Conservation (phyloP, 2,888 invertebrate genomes). For the Theretra japonica region DNA sequence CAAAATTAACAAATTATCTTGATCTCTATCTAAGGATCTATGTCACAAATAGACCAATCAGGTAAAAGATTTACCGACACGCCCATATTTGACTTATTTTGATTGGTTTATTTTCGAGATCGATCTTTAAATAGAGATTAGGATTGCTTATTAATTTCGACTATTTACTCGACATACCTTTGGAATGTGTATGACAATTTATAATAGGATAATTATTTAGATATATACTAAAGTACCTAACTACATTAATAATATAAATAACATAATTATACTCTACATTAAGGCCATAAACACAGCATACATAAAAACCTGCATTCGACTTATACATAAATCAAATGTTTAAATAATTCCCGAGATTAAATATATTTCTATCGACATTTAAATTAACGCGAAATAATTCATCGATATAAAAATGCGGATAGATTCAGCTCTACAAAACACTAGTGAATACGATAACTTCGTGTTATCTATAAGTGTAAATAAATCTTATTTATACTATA, state of each 20-base stretch:
- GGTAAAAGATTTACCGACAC: too few relatives aligned
- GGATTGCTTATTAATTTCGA: too few relatives aligned
- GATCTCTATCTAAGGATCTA: too few relatives aligned
- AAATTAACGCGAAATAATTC: not conserved
- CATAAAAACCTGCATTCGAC: not conserved
- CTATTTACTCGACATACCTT: not conserved
- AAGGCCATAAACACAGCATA: constrained; percentile 6
- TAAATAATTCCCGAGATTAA: not conserved
- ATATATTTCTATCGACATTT: not conserved
- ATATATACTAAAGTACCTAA: constrained; percentile 29
- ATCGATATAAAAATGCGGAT: not conserved
- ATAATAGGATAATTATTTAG: constrained; percentile 16
- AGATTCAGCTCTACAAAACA: not conserved
- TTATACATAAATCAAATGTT: not conserved
- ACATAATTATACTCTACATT: constrained; percentile 22
- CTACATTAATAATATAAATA: constrained; percentile 25
- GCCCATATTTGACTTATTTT: too few relatives aligned
- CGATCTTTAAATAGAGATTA: too few relatives aligned
- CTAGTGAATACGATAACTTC: not conserved
- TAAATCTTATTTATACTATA: not conserved
- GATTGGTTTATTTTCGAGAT: too few relatives aligned
- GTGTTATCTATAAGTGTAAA: not conserved
- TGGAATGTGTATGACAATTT: constrained; percentile 27
- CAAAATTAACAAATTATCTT: too few relatives aligned
- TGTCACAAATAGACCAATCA: too few relatives aligned